Percentiles rank a stretch among this genome's conserved stretches.
Evolutionary conservation across 2,888 invertebrate genomes (phyloP).

Genomic region (Drosophila suboccidentalis): DNA sequence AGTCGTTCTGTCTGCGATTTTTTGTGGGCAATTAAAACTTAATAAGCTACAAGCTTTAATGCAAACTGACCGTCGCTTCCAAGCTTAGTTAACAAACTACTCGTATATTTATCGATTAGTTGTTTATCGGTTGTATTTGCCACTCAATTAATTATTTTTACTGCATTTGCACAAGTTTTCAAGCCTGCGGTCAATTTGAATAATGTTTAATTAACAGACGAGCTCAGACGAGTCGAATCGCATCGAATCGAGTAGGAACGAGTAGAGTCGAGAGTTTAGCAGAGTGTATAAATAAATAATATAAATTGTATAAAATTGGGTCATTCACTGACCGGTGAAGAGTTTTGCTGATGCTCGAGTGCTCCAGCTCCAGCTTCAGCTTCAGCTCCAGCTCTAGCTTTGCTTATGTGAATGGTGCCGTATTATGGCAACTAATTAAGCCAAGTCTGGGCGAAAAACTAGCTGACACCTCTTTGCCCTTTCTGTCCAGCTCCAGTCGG

Average conservation of each 20-base stretch:
- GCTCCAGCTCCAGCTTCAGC: slow-evolving; percentile 1
- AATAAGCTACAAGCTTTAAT: slow-evolving; percentile 49
- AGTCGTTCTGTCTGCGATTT: slow-evolving; percentile 1
- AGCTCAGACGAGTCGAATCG: slow-evolving; percentile 19
- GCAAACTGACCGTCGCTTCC: slow-evolving; percentile 17
- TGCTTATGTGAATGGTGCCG: slow-evolving; percentile 51
- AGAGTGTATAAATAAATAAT: slow-evolving; percentile 26
- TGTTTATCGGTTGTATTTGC: slow-evolving; percentile 55
- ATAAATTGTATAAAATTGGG: slow-evolving; percentile 58
- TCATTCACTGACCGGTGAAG: slow-evolving; percentile 43
- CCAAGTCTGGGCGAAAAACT: slow-evolving; percentile 35
- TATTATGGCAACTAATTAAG: slow-evolving; percentile 69
- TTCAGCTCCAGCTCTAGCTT: slow-evolving; percentile 19
- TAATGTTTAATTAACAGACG: slow-evolving; percentile 71
- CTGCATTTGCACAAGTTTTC: slow-evolving; percentile 49
- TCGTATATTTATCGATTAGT: slow-evolving; percentile 18
- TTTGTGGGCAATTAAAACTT: slow-evolving; percentile 44
- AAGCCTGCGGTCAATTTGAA: slow-evolving; percentile 63
- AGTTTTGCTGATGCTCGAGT: slow-evolving; percentile 31
- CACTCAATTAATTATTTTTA: slow-evolving; percentile 59
- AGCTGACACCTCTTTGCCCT: background rate
- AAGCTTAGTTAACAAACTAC: slow-evolving; percentile 23
- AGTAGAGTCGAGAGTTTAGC: slow-evolving; percentile 2
- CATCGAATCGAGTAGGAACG: background rate
- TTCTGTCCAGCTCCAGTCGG: background rate